A percentile compares a stretch with the other conserved stretches of the same genome.
phyloP scores from a whole-genome alignment of 1,140 invertebrate genomes.

The Hestina assimilis region DNA sequence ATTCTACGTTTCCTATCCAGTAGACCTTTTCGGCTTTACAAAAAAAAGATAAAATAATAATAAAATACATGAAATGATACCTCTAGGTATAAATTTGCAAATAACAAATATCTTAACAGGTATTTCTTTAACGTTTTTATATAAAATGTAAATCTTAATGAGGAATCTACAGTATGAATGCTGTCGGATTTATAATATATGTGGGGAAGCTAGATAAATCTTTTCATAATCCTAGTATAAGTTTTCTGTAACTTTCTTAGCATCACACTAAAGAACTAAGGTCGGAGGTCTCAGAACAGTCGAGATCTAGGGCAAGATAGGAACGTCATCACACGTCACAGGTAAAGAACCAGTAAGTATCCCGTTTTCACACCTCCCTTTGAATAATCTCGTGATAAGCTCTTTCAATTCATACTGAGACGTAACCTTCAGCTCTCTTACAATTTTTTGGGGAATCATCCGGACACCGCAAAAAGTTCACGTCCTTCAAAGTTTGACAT shows the following conservation, averaged over 20 bases:
- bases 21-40: too few species aligned
- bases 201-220: slow-evolving; percentile 1
- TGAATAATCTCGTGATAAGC: slow-evolving; percentile 49
- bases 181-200: neutral
- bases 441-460: slow-evolving; percentile 18
- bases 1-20: too few species aligned
- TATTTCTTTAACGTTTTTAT: slow-evolving; percentile 6
- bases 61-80: too few species aligned
- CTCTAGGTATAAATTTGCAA: too few species aligned
- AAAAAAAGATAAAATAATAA: too few species aligned
- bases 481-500: slow-evolving; percentile 3
- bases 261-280: slow-evolving; percentile 21
- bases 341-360: slow-evolving; percentile 42
- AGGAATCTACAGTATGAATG: neutral
- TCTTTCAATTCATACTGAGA: slow-evolving; percentile 40
- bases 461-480: neutral
- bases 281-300: slow-evolving; percentile 27
- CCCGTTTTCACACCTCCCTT: slow-evolving; percentile 57
- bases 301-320: slow-evolving; percentile 65
- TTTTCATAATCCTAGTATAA: slow-evolving; percentile 23
- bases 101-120: too few species aligned
- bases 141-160: neutral
- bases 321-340: slow-evolving; percentile 53
- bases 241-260: slow-evolving; percentile 25
- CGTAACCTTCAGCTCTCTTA: slow-evolving; percentile 22